A percentile compares a stretch with the other conserved stretches of the same genome.
phyloP scores from a whole-genome alignment of 2,888 invertebrate species.

The Hoplodrina ambigua region DNA sequence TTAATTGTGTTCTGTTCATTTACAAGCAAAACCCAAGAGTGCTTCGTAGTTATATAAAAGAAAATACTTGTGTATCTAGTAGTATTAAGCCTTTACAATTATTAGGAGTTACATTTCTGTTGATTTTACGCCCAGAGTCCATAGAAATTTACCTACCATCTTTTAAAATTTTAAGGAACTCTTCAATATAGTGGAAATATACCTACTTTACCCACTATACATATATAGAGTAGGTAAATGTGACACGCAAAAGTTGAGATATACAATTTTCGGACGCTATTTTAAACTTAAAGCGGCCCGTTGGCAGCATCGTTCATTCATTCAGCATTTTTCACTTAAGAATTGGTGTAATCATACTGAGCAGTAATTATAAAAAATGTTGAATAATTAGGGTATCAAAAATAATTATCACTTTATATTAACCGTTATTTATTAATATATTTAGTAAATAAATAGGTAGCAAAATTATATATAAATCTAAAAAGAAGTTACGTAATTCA shows the following conservation, averaged over 20 bases:
- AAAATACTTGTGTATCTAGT: conserved; percentile 38
- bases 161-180: conserved; percentile 41
- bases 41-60: conserved; percentile 34
- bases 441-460: conserved; percentile 42
- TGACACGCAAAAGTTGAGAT: conserved; percentile 44
- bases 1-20: conserved; percentile 40
- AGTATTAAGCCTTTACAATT: conserved; percentile 41
- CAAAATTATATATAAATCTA: conserved; percentile 42
- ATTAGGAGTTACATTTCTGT: conserved; percentile 41
- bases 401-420: conserved; percentile 42
- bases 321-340: conserved; percentile 35
- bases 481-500: conserved; percentile 42
- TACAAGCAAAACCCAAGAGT: conserved; percentile 40
- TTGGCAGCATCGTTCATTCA: conserved; percentile 43
- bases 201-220: conserved; percentile 39
- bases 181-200: conserved; percentile 42
- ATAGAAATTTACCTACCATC: conserved; percentile 41
- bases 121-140: conserved; percentile 40
- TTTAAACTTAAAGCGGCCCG: conserved; percentile 44
- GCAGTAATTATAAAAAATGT: conserved; percentile 41
- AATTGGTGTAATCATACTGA: conserved; percentile 35
- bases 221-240: conserved; percentile 44
- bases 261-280: conserved; percentile 44
- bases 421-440: conserved; percentile 42
- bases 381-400: conserved; percentile 39